Percentiles rank a stretch among this genome's conserved stretches.
These are phyloP conservation scores for Ennomos erosarius DNA, from an alignment of 2,888 invertebrate species.

Conservation along the genomic window DNA sequence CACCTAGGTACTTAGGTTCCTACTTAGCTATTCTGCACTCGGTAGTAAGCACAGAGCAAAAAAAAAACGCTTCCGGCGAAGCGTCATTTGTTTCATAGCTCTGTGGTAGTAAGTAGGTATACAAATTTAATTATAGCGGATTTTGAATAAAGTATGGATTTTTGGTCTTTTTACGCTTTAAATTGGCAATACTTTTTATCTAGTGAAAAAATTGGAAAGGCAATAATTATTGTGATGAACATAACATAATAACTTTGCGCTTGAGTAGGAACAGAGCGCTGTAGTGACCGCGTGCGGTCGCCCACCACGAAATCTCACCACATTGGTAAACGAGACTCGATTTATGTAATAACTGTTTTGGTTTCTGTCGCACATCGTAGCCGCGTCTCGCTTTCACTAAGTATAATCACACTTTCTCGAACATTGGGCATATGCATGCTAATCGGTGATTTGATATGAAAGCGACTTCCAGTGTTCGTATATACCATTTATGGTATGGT, in stretches of 20 bases:
- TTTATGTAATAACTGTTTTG: slow-evolving; percentile 72
- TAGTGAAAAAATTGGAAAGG: too few species aligned
- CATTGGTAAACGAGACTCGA: slow-evolving; percentile 68
- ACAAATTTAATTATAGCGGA: too few species aligned
- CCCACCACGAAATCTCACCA: slow-evolving; percentile 58
- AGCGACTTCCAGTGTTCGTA: slow-evolving; percentile 22
- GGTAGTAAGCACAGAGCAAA: too few species aligned
- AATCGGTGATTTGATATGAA: slow-evolving; percentile 34
- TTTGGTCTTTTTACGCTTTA: too few species aligned
- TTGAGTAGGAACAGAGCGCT: slow-evolving; percentile 8
- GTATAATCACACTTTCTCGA: slow-evolving; percentile 75
- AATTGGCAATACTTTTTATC: too few species aligned
- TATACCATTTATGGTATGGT: slow-evolving; percentile 1
- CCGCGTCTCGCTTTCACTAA: slow-evolving; percentile 77
- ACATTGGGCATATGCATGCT: slow-evolving; percentile 57
- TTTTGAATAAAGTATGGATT: too few species aligned
- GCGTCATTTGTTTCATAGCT: too few species aligned
- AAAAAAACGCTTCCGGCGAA: too few species aligned
- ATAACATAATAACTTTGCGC: not conserved
- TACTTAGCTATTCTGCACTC: too few species aligned
- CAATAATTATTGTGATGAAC: slow-evolving; percentile 1
- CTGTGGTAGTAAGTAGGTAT: too few species aligned
- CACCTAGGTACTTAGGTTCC: too few species aligned
- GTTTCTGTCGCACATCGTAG: slow-evolving; percentile 59
- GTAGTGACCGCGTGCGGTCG: slow-evolving; percentile 31